Evolutionary conservation across 2,113 vertebrate species (phyloP), one percentile per base, ranked within the genome.

Genomic region (Tragulus kanchil): DNA sequence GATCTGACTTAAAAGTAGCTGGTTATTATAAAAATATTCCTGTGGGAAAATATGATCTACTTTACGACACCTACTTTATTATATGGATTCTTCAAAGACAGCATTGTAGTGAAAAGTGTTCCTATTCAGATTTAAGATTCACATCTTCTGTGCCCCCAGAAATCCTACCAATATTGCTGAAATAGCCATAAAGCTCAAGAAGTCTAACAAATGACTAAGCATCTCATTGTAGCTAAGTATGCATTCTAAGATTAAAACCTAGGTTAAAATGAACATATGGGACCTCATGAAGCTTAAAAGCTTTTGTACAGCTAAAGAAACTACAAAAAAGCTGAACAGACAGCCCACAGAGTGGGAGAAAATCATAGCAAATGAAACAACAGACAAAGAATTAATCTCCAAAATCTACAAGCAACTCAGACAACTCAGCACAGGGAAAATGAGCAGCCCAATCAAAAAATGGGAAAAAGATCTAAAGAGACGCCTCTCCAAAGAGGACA

Each of bases 21-120:
- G 50, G 13, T 94, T 92, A 97, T 94, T 93, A 93, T 77, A 59
- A 84, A 91, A 78, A 94, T 31, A 89, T 97, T 97, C 85, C 85
- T 79, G 69, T 77, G 96, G 78, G 95, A 93, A 96, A 92, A 19
- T 2, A 64, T 42, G 61, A 75, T 75, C 31, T 48, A 17, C 48
- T 94, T 95, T 79, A 89, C 56, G 67, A 89, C 42, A 71, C 17
- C 73, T 54, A 75, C 26, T 78, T 78, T 82, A 78, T 96, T 48
- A 83, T 28, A 89, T 25, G 56, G 36, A 73, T 45, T 86, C 65
- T 89, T 93, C 85, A 77, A 93, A 88, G 77, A 73, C 9, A 84
- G 15, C 14, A 2, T 9, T 64, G 11, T 31, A 71, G 31, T 62
- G 42, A 85, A 67, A 85, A 48, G 52, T n/a, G 61, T 59, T 85